Evolutionary conservation across 2,113 vertebrate genomes (phyloP).

Genomic region (Scalopus aquaticus): DNA sequence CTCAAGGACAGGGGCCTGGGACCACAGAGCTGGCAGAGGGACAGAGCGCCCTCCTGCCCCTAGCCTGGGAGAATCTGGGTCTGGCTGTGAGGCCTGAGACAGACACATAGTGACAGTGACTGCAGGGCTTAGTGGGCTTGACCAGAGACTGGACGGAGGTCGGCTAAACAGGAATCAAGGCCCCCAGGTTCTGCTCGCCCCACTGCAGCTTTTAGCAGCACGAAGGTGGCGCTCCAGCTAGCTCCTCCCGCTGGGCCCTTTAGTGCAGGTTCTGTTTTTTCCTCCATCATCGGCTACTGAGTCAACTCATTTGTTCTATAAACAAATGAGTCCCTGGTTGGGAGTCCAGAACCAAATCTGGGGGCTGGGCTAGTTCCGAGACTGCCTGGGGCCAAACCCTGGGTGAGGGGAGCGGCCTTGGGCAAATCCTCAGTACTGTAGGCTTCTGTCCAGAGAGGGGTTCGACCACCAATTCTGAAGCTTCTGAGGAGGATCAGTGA

Average conservation of each 20-base stretch:
- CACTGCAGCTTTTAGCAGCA: not conserved
- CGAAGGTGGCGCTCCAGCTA: not conserved
- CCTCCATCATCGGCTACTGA: not conserved
- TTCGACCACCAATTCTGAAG: not conserved
- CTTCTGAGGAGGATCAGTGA: not conserved
- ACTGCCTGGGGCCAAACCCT: not conserved
- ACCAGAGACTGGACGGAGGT: not conserved
- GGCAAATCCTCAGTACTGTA: not conserved
- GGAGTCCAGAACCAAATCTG: not conserved
- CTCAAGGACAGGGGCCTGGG: not conserved
- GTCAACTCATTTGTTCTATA: slow-evolving; percentile 27
- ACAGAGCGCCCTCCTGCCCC: not conserved
- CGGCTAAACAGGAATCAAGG: not conserved
- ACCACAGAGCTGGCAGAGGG: not conserved
- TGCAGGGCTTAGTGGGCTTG: not conserved
- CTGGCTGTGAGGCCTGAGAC: not conserved
- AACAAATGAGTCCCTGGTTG: slow-evolving; percentile 25
- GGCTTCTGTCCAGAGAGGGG: not conserved
- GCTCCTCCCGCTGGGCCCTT: not conserved
- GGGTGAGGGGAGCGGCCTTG: not conserved
- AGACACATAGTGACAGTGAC: not conserved
- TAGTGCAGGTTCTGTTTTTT: not conserved
- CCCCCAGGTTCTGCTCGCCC: not conserved
- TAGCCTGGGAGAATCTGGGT: not conserved
- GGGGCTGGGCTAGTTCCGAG: not conserved